Base-by-base conservation (phyloP, 1,140 invertebrate genomes). In the Trinorchestia longiramus region DNA sequence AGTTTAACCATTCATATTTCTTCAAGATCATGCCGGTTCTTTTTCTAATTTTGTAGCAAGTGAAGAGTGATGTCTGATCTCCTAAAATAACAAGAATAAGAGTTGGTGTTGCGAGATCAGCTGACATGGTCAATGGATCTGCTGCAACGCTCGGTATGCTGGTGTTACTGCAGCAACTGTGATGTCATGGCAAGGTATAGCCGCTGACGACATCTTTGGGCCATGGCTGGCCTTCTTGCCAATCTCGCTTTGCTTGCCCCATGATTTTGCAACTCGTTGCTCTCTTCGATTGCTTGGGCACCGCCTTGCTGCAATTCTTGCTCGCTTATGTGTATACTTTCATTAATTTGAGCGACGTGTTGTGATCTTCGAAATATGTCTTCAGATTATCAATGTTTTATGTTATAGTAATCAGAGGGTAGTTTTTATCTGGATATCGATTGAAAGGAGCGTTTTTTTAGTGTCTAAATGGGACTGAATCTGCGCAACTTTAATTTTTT, bases 141-240 rank as follows among this genome's bases (percentile, higher is more conserved):
- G 41, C 88, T 42, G 88, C 88, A 15, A 90, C 41, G 88, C 88
- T 90, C 43, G 88, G 88, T 42, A 90, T 90, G 88, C 88, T 90
- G 62, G 62, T 77, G 88, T 87, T 87, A 41, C 87, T 87, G 87
- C 88, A 42, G 88, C 88, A 90, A 42, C 88, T 90, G 36, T 90
- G 88, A 90, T 90, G 88, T 90, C 88, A 90, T 42, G 88, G 88
- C 88, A 42, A 90, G 88, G 88, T 90, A 90, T 90, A 90, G 88
- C 88, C 28, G 88, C 88, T 90, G 88, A 90, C 88, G 88, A 42
- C 88, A 90, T 90, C 88, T 42, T 43, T 28, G 41, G 28, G n/a
- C 88, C 43, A 15, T 28, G 88, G 88, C 88, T 42, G 88, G 88
- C 88, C 88, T 90, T 90, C 88, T 90, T 90, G 88, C 88, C 88